Conservation (phyloP, 2,113 vertebrate genomes). For the Tyto alba region DNA sequence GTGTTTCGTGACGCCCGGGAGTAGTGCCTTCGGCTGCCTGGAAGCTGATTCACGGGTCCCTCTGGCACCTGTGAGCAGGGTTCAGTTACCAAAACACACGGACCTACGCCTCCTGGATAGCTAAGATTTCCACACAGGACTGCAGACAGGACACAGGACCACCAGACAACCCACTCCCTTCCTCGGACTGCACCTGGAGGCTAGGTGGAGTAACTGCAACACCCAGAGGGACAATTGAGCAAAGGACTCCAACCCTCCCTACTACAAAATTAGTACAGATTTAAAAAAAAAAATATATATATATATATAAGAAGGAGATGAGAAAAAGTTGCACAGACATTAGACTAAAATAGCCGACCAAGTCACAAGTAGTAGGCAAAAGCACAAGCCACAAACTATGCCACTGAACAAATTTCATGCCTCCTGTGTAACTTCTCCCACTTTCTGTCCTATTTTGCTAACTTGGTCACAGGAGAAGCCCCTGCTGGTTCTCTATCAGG, state of each 20-base stretch:
- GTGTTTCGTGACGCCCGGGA: neutral
- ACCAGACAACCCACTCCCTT: neutral
- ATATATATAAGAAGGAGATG: too few species aligned
- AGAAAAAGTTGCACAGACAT: neutral
- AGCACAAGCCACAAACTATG: neutral
- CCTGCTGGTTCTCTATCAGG: neutral
- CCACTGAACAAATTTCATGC: neutral
- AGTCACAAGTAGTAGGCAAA: neutral
- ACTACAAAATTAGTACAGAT: neutral
- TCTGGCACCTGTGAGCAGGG: neutral
- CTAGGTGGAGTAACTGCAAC: neutral
- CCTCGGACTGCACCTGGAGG: neutral
- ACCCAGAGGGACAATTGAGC: neutral
- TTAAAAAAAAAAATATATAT: too few species aligned
- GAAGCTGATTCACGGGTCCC: neutral
- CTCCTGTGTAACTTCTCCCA: neutral
- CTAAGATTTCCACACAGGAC: neutral
- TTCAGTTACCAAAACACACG: neutral
- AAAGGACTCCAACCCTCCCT: neutral
- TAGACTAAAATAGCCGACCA: neutral
- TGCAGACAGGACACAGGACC: neutral
- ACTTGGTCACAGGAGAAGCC: neutral
- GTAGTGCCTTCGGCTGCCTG: accelerated
- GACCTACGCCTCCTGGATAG: neutral
- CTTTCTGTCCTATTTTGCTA: slow-evolving; percentile 12